Base-by-base conservation (phyloP, 2,797 vertebrate species). In the Lithobates sylvaticus region DNA sequence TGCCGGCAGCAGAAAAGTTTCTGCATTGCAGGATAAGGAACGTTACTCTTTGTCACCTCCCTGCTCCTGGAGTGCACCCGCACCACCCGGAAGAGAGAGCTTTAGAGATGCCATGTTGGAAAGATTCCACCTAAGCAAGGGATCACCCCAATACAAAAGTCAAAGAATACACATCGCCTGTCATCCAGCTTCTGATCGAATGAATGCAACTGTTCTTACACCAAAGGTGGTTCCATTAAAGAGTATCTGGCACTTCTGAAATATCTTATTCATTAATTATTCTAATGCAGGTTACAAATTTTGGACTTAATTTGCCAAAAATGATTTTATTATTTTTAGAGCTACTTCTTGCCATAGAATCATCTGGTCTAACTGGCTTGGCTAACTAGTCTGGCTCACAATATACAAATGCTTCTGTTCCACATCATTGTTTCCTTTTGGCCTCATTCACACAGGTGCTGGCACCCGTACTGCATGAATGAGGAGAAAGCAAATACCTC, bases 51-150 rank as follows among this genome's bases (percentile, higher is more conserved):
- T 91, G 91, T 92, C 93, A 94, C 91, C 90, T 94, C 75, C 91
- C 90, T 92, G 96, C 96, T 97, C 96, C 93, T 93, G 91, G 90
- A 96, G 96, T 96, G 92, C 97, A 94, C 95, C 50, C 26, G 39
- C 54, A 47, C 80, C 18, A 70, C 95, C 91, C 91, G 94, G 89
- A 94, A 89, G 92, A 91, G 88, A 89, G 92, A 92, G 92, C 93
- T 92, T 91, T 92, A 94, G 91, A 91, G 91, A 90, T 90, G 90
- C 93, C 92, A 86, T 92, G 83, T 91, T 93, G 78, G 94, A 91
- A 94, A 93, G 94, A 92, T 92, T 91, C 93, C 89, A 68, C 78
- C 78, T 70, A n/a, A 42, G 47, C 90, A 86, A 74, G 36, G 89
- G 88, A 90, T 85, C 87, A 78, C 90, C 92, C 92, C 92, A 90